Evolutionary conservation across 2,113 vertebrate genomes (phyloP), one percentile per base, ranked within the genome.

Genomic region (Hippocampus barbouri): DNA sequence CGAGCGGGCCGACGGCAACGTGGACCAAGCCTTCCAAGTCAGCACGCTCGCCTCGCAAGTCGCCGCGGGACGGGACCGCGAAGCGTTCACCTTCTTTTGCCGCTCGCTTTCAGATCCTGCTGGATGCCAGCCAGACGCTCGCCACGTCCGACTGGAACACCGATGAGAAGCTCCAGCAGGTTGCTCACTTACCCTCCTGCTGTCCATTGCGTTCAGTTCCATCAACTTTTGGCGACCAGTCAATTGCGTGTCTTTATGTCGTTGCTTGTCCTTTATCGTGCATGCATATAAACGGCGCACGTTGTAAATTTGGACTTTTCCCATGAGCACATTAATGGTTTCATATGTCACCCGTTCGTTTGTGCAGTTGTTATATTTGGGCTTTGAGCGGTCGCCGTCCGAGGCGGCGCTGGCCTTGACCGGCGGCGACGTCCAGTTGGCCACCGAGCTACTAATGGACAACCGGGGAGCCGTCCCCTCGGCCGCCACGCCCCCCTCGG

Each of bases 401-500:
- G 88, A 93, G 38, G 86, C 90, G 0, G 95, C 95, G 0, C 88
- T 98, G 23, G 83, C 86, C 14, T 54, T 93, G 70, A 93, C 93
- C 2, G 90, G 86, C 45, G 96, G 94, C 61, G 95, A 95, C 64
- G 71, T 96, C 40, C 92, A 95, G 40, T 74, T 91, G 34, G 96
- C 97, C 0, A 89, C 94, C 2, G 94, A 98, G 88, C 93, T 94
- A 5, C 91, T 99, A 14, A 90, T 92, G 23, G 93, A 93, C 78
- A 90, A 94, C 1, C 93, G 92, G 12, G 96, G 95, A 0, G 66
- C 80, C 34, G 90, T 96, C 0, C 93, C 95, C 1, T 77, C 90
- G 0, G 73, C 81, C 3, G 66, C 88, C 7, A 69, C 85, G 68
- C 88, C 69, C 10, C 91, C 93, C 0, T 89, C 89, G 0, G 92